Evolutionary conservation across 2,888 invertebrate species (phyloP), one percentile per base, ranked within the genome.

Genomic region (Tholera decimalis): DNA sequence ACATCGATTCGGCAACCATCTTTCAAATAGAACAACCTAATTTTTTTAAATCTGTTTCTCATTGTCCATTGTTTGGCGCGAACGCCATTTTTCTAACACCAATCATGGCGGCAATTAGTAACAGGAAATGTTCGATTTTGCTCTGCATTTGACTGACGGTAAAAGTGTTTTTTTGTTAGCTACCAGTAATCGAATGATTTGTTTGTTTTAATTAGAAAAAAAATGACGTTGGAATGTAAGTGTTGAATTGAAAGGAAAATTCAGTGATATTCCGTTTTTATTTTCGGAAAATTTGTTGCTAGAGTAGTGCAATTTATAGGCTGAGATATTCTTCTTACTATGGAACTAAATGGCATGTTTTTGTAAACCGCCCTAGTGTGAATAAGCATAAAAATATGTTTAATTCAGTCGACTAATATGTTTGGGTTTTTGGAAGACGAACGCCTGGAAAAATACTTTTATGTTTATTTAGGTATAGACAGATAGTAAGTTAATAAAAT

Each of bases 1-100:
- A 71, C 65, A 53, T 26, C 30, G 57, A 49, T 72, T 58, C 70
- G 53, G 63, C 72, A 71, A 72, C 64, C 62, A 64, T 66, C 68
- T 71, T 80, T 79, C 69, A 63, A 84, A 82, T 77, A 81, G 77
- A 84, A 79, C 63, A 73, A 76, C 79, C 81, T 73, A 59, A 39
- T 63, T 75, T 83, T 62, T 83, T 86, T 84, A 15, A n/a, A 61
- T 82, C 72, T 79, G 67, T 72, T 49, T 39, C 62, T 39, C 62
- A 71, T 85, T 85, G 86, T 85, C 80, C 83, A 84, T 85, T 86
- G 85, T 85, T 77, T 66, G 78, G 78, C 78, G 76, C 59, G 81
- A 80, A 72, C 69, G 63, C 72, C 68, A 79, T 81, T 73, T 83
- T 83, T 83, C 79, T 61, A 28, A 58, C 66, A 63, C 39, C 58